Conservation (phyloP, 2,797 vertebrate genomes). For the Pseudochirops cupreus region DNA sequence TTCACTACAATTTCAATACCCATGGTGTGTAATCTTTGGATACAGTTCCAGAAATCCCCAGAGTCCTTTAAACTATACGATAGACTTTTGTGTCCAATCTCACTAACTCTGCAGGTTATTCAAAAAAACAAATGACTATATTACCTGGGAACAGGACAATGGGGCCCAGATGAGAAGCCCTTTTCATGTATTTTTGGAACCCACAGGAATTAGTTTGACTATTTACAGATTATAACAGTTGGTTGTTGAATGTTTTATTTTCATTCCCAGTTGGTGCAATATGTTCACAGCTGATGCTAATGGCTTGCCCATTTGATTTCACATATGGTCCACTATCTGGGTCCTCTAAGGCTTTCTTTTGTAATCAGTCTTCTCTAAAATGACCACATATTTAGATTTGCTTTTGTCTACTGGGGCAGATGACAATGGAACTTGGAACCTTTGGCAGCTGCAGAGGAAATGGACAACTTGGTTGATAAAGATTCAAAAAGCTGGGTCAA, state of each 20-base stretch:
- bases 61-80: slow-evolving; percentile 66
- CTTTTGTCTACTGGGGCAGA: slow-evolving; percentile 79
- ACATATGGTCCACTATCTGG: slow-evolving; percentile 86
- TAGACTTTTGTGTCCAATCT: slow-evolving; percentile 62
- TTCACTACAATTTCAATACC: slow-evolving; percentile 72
- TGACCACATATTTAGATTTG: slow-evolving; percentile 74
- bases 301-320: slow-evolving; percentile 88
- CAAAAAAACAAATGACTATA: slow-evolving; percentile 66
- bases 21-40: slow-evolving; percentile 73
- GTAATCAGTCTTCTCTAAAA: slow-evolving; percentile 81
- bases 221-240: slow-evolving; percentile 87
- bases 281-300: slow-evolving; percentile 88
- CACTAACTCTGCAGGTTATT: slow-evolving; percentile 55
- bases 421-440: slow-evolving; percentile 67
- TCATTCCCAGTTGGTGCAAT: slow-evolving; percentile 88
- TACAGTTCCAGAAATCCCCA: slow-evolving; percentile 66
- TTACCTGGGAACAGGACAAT: slow-evolving; percentile 81
- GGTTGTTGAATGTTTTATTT: slow-evolving; percentile 88
- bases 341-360: slow-evolving; percentile 83
- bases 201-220: slow-evolving; percentile 84
- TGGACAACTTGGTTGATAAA: slow-evolving; percentile 71
- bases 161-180: slow-evolving; percentile 68
- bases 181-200: slow-evolving; percentile 83
- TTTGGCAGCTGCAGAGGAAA: slow-evolving; percentile 73
- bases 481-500: slow-evolving; percentile 74